Evolutionary conservation across 2,113 vertebrate species (phyloP).

Genomic region (Ovis canadensis): DNA sequence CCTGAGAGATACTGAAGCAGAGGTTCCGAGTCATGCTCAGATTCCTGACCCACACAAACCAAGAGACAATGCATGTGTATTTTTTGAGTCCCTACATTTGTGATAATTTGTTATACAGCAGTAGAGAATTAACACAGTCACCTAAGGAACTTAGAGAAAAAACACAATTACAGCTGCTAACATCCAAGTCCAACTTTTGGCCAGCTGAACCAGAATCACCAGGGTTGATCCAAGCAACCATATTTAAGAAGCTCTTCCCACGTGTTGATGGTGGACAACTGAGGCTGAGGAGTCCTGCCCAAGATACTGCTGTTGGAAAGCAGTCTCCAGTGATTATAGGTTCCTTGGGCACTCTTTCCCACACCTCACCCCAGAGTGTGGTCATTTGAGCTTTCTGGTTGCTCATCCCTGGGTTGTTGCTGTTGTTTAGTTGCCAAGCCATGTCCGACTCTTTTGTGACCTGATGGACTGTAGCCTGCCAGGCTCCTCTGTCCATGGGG

Average conservation of each 20-base stretch:
- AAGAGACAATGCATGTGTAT: not conserved
- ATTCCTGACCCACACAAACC: not conserved
- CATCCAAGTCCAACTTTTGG: not conserved
- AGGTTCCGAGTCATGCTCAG: not conserved
- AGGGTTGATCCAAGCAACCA: too few relatives aligned
- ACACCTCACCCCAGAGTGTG: rapidly evolving
- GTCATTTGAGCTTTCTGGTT: not conserved
- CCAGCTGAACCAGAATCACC: not conserved
- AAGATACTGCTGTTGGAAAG: not conserved
- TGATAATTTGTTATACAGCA: not conserved
- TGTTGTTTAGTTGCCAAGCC: not conserved
- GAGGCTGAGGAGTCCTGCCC: not conserved
- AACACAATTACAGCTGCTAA: too few relatives aligned
- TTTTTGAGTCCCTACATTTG: not conserved
- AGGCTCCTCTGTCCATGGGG: not conserved
- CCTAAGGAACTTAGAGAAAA: not conserved
- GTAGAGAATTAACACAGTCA: not conserved
- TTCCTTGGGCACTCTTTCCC: not conserved
- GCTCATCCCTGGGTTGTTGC: not conserved
- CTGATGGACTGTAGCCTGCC: not conserved
- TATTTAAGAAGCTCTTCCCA: not conserved
- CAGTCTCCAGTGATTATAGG: not conserved
- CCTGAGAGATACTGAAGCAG: not conserved
- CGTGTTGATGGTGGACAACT: rapidly evolving
- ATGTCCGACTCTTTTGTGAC: not conserved